Evolutionary conservation across 53 echinoderm and acorn worm species (phyloP).

Genomic region (Mesocentrotus franciscanus): DNA sequence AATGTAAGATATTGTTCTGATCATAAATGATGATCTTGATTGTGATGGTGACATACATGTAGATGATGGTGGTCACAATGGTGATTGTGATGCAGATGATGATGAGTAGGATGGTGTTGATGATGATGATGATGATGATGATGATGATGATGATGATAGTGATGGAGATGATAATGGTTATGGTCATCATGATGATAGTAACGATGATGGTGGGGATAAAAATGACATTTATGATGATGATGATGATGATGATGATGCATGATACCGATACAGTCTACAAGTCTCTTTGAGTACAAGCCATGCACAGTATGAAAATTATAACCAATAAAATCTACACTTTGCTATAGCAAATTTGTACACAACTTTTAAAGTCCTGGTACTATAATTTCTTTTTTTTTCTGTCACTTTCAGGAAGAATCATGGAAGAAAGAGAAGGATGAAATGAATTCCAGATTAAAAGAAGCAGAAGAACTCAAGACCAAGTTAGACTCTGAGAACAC

Average conservation of each 20-base stretch:
- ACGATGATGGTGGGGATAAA: neutral
- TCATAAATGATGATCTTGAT: neutral
- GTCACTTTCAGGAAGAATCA: constrained; percentile 50
- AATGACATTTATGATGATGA: neutral
- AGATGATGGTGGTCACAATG: neutral
- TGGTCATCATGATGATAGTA: neutral
- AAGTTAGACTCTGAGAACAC: constrained; percentile 82
- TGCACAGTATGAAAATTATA: neutral
- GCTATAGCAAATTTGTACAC: neutral
- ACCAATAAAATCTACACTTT: too few species aligned
- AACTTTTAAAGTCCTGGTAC: neutral
- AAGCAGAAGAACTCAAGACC: constrained; percentile 59
- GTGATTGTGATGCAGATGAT: neutral
- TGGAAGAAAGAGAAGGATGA: constrained; percentile 71
- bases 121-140: neutral
- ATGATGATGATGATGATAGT: constrained; percentile 36
- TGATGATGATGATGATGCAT: constrained; percentile 32
- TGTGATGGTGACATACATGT: neutral
- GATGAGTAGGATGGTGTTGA: neutral
- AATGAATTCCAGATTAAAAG: constrained; percentile 37
- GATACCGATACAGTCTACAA: too few species aligned
- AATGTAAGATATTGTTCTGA: constrained; percentile 31
- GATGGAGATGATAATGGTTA: neutral
- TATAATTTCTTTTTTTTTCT: neutral
- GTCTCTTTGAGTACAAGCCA: too few species aligned